Conservation (phyloP, 2,797 vertebrate species). For the Limosa lapponica region DNA sequence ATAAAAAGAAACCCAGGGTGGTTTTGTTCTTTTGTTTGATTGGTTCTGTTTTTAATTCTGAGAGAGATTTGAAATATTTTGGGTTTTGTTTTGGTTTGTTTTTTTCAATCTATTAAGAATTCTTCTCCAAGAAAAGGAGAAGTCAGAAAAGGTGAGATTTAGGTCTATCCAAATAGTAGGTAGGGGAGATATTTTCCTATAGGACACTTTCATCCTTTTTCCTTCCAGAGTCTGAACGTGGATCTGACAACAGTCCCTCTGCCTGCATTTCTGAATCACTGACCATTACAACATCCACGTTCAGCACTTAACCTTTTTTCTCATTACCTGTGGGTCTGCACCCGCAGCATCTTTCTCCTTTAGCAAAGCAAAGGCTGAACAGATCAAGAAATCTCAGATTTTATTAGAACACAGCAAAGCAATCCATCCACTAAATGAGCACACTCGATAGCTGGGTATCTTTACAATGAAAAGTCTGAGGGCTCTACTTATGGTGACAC, state of each 20-base stretch:
- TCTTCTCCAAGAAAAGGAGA: neutral
- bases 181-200: neutral
- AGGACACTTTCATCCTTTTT: neutral
- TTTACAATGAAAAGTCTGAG: conserved; percentile 10
- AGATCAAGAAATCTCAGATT: neutral
- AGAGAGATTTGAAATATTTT: neutral
- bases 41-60: neutral
- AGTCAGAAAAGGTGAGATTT: neutral
- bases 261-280: neutral
- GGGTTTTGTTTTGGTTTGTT: too few species aligned
- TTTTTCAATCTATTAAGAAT: neutral
- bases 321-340: neutral
- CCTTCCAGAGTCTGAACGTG: neutral
- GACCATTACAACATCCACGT: neutral
- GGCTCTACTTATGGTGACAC: neutral
- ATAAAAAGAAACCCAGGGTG: neutral
- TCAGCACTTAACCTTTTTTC: neutral
- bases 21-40: neutral
- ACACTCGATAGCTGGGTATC: neutral
- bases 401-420: neutral
- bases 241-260: neutral
- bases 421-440: neutral
- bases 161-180: neutral
- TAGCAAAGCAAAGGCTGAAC: neutral
- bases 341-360: neutral